These are phyloP conservation scores for Emydoidea blandingii DNA, from an alignment of 2,797 vertebrate species.

Conservation along the genomic window DNA sequence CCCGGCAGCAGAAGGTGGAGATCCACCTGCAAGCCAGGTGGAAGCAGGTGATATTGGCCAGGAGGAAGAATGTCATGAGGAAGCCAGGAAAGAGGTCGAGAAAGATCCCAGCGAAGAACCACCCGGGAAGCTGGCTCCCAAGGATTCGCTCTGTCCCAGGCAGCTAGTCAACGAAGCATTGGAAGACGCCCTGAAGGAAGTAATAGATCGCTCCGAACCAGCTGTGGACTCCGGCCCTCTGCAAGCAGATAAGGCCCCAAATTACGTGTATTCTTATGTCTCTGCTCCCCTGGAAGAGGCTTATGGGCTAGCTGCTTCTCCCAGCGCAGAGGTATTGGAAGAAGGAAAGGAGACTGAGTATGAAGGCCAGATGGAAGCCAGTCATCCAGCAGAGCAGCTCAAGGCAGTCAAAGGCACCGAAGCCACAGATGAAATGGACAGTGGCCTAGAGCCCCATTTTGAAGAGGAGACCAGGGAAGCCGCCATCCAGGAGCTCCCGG, in stretches of 20 bases:
- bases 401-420: neutral
- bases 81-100: fast-evolving
- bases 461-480: neutral
- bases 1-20: no score
- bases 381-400: neutral
- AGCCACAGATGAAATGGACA: fast-evolving
- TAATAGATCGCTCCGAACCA: neutral
- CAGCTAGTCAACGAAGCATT: constrained; percentile 38
- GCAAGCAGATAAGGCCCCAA: neutral
- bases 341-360: neutral
- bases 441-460: neutral
- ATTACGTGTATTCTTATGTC: neutral
- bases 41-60: neutral
- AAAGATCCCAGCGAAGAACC: fast-evolving
- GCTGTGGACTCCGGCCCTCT: neutral
- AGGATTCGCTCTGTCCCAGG: neutral
- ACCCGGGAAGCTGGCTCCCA: fast-evolving
- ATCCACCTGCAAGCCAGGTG: neutral
- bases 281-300: fast-evolving
- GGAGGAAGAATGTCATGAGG: fast-evolving
- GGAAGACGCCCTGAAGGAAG: constrained; percentile 8
- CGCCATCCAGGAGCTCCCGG: fast-evolving
- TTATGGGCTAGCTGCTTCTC: fast-evolving
- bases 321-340: neutral
- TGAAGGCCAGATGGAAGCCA: fast-evolving